Conservation (phyloP, 2,113 vertebrate species). For the Callaeas wilsoni region DNA sequence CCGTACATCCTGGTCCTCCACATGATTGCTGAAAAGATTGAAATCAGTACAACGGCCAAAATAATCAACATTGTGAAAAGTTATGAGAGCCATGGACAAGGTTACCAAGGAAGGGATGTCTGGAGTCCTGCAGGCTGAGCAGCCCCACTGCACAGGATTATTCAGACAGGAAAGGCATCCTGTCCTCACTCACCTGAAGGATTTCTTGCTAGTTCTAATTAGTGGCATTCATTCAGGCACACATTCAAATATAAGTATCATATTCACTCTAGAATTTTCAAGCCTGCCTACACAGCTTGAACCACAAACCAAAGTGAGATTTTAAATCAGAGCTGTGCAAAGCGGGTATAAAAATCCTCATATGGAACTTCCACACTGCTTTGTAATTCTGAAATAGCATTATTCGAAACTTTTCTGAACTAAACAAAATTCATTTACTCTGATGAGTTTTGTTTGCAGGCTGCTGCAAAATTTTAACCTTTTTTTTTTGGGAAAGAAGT, state of each 20-base stretch:
- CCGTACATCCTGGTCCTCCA: constrained; percentile 93
- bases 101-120: background rate
- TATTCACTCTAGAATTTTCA: background rate
- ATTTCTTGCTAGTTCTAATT: constrained; percentile 8
- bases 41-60: background rate
- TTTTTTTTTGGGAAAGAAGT: background rate
- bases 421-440: background rate
- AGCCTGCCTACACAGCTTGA: constrained; percentile 12
- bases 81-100: background rate
- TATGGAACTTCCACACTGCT: background rate
- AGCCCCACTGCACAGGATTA: background rate
- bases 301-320: constrained; percentile 2
- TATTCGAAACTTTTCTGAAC: background rate
- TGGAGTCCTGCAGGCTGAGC: background rate
- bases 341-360: background rate
- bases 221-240: background rate
- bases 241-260: background rate
- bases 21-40: constrained; percentile 75
- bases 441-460: background rate
- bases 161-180: background rate
- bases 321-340: background rate
- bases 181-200: background rate
- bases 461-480: background rate
- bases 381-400: background rate
- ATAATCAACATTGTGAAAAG: background rate